Evolutionary conservation across 2,797 vertebrate species (phyloP), one percentile per base, ranked within the genome.

Genomic region (Gadopsis bispinosus): DNA sequence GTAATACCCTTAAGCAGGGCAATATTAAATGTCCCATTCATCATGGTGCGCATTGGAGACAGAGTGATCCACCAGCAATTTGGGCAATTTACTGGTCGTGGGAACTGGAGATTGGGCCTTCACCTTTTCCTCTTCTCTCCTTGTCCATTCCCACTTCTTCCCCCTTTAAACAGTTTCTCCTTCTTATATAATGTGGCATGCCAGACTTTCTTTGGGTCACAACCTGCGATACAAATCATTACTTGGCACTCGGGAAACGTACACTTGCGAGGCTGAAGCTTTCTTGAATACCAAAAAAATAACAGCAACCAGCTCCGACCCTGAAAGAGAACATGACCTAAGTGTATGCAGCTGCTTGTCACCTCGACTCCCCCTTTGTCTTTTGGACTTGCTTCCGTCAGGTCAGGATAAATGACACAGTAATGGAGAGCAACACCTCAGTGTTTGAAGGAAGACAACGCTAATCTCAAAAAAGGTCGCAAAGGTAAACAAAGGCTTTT

Each of bases 21-120:
- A 81, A 93, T 95, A 95, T 94, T 93, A 90, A 91, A 92, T 93
- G 85, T 93, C 94, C 90, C 92, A 95, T 95, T 95, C 90, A 94
- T 95, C 92, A 91, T 53, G 35, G 72, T 75, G 54, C 77, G 69
- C 79, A 56, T 19, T 43, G 78, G 81, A 73, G 83, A 78, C 62
- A 84, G 50, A 83, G 71, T 77, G 48, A 87, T 88, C 83, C 83
- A 89, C 78, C 75, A 85, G 90, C 69, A 12, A 86, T 88, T 77
- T 79, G 81, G 65, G 80, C 79, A 83, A 75, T 85, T 88, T 79
- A 64, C 86, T 67, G 85, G 84, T 79, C 90, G 77, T 95, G 94
- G 89, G 93, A 95, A 94, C 88, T 67, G 69, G 31, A 61, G 73
- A 89, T 83, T n/a, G 31, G 76, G 77, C 77, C 83, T 69, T 81